Conservation (phyloP, 2,888 invertebrate genomes). For the Dendrolimus pini region DNA sequence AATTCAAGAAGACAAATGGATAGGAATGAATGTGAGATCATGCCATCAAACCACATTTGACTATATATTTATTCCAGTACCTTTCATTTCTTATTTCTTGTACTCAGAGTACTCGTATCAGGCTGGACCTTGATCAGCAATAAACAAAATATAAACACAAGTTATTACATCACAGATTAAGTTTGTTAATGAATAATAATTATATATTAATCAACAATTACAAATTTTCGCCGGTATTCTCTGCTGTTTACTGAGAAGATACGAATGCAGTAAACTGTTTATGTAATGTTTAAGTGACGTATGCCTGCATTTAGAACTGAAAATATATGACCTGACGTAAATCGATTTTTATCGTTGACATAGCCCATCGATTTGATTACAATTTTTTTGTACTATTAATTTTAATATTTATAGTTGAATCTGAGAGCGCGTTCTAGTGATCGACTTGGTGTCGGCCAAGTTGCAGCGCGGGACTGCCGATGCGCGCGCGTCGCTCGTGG, state of each 20-base stretch:
- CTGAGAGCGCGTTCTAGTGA: constrained; percentile 15
- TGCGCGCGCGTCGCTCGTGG: constrained; percentile 57
- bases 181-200: constrained; percentile 2
- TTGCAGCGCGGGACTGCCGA: constrained; percentile 55
- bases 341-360: too few relatives aligned
- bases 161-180: constrained; percentile 11
- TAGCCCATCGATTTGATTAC: too few relatives aligned
- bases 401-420: too few relatives aligned
- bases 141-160: constrained; percentile 30
- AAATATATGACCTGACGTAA: too few relatives aligned
- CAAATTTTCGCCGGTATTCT: too few relatives aligned
- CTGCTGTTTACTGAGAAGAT: neutral
- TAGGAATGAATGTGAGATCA: neutral
- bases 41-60: neutral
- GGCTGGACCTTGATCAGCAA: constrained; percentile 33
- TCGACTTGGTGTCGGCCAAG: constrained; percentile 24
- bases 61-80: constrained; percentile 25
- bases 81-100: constrained; percentile 53
- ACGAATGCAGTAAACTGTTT: neutral
- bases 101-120: constrained; percentile 24
- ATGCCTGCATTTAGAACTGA: neutral
- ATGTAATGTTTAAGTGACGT: neutral
- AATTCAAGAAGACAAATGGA: constrained; percentile 12
- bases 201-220: too few relatives aligned
- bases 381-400: too few relatives aligned